Base-by-base conservation (phyloP, 2,888 invertebrate genomes). In the Melipona bicolor region DNA sequence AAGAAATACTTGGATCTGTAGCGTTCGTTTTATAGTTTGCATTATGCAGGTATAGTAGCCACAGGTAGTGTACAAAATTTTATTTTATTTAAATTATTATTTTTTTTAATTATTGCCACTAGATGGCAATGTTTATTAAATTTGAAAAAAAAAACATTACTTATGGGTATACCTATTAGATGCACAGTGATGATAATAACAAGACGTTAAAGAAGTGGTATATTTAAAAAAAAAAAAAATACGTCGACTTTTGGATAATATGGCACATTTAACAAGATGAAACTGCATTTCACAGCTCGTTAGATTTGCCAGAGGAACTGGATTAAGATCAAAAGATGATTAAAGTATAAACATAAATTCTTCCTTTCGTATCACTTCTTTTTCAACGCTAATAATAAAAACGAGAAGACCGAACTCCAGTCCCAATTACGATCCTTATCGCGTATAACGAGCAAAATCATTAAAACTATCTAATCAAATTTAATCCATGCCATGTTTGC, bases 381-480 rank as follows among this genome's bases (percentile, higher is more conserved):
- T 19, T 32, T 27, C n/a, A 15, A 27, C 21, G 11, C 15, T 15
- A 19, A 43, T 15, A 19, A 43, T 43, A 71, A 61, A 71, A 71
- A 1, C 11, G 24, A 27, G 19, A 15, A 1, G 59, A 43, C 11
- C 2, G 9, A 59, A 59, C 19, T 27, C 43, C 43, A 43, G 59
- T 49, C 19, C 5, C 43, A 56, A 36, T 71, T 59, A 71, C 24
- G 59, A 24, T 59, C 24, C n/a, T 72, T 61, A 72, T 49, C 24
- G 11, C 3, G 11, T 43, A 4, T 24, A 49, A 21, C 13, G 24
- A 72, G n/a, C 21, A 54, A 11, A 3, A 61, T 61, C 43, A 0
- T 72, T 72, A 72, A 61, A 49, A 19, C 21, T 21, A 27, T 27
- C 13, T 24, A 49, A 72, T 49, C 21, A 61, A 56, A 61, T 43